A percentile compares a stretch with the other conserved stretches of the same genome.
phyloP scores from a whole-genome alignment of 2,797 vertebrate genomes.

The Mormyrus hasselquistii region DNA sequence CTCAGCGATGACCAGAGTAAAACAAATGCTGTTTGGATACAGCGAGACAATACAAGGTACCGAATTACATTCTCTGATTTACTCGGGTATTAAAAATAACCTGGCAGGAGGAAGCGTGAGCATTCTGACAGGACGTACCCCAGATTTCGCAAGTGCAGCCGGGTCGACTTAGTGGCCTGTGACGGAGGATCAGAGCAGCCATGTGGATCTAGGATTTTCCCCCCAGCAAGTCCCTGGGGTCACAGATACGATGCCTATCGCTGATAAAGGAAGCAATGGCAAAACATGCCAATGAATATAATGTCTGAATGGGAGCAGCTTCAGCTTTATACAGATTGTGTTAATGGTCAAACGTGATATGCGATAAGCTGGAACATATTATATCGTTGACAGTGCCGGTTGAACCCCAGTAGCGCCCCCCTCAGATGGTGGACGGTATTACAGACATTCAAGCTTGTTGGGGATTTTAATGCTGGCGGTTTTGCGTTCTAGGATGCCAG shows the following conservation, averaged over 20 bases:
- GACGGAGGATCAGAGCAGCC: not conserved
- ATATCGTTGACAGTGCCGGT: not conserved
- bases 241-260: not conserved
- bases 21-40: constrained; percentile 5
- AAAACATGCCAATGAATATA: not conserved
- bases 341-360: not conserved
- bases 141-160: not conserved
- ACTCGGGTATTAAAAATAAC: constrained; percentile 8
- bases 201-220: not conserved
- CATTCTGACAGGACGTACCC: not conserved
- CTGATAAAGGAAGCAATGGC: not conserved
- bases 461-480: not conserved
- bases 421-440: not conserved
- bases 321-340: not conserved
- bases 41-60: not conserved
- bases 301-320: not conserved
- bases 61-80: constrained; percentile 1
- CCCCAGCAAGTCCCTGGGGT: not conserved
- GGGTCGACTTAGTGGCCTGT: not conserved
- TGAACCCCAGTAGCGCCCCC: not conserved
- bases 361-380: not conserved
- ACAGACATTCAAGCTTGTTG: not conserved
- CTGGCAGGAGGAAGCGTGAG: not conserved
- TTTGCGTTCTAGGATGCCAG: not conserved
- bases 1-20: constrained; percentile 14